Evolutionary conservation across 2,888 invertebrate species (phyloP).

Genomic region (Dicranocentrus wangi): DNA sequence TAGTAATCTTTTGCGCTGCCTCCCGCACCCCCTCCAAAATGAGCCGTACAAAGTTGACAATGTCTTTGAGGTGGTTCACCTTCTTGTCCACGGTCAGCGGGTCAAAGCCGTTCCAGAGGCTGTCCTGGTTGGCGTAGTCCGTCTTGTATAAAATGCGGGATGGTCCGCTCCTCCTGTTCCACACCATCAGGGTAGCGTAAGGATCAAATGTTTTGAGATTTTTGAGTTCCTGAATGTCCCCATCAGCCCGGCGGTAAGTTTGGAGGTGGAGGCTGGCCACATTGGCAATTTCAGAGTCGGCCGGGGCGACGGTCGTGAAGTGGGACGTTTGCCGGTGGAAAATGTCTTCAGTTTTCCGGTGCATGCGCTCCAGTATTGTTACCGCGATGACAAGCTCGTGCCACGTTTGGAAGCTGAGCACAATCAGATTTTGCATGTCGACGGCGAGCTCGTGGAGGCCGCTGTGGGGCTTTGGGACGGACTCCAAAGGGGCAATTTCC

Average conservation of each 20-base stretch:
- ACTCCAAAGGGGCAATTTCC: conserved; percentile 16
- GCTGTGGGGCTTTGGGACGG: background rate
- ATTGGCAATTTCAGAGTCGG: conserved; percentile 17
- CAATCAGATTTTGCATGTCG: conserved; percentile 26
- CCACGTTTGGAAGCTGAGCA: conserved; percentile 23
- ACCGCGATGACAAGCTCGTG: conserved; percentile 18
- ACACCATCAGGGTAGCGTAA: conserved; percentile 13
- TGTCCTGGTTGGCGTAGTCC: conserved; percentile 20
- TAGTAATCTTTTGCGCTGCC: conserved; percentile 1
- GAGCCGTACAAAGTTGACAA: conserved; percentile 21
- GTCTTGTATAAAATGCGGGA: conserved; percentile 41
- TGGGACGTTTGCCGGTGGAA: conserved; percentile 24
- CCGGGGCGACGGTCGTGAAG: background rate
- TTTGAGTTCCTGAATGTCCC: conserved; percentile 7
- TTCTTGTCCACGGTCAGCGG: conserved; percentile 33
- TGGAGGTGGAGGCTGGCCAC: conserved; percentile 5
- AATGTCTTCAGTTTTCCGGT: conserved; percentile 27
- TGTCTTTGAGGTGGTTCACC: conserved; percentile 29
- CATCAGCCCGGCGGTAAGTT: conserved; percentile 19
- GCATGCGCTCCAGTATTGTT: conserved; percentile 5
- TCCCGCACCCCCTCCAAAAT: conserved; percentile 27
- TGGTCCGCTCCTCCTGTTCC: conserved; percentile 2
- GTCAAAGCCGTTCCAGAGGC: conserved; percentile 59
- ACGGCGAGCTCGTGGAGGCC: conserved; percentile 7
- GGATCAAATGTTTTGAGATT: conserved; percentile 31